Evolutionary conservation across 1,140 invertebrate species (phyloP), one percentile per base, ranked within the genome.

Genomic region (Platyscapa corneri): DNA sequence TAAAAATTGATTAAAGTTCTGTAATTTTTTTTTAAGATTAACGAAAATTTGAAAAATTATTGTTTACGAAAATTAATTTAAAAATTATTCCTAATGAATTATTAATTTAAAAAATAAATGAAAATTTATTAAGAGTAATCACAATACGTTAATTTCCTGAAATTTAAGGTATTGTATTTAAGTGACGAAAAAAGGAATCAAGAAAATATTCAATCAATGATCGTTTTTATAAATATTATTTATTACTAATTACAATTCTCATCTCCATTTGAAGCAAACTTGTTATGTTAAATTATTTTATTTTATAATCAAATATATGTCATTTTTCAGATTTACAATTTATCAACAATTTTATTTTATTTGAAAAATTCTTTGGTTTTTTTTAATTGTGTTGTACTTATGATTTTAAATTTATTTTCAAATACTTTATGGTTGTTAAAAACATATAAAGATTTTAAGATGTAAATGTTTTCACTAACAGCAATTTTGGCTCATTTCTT

Each of bases 401-500:
- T 30, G 42, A 30, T 32, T 7, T 80, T 81, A 3, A 67, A 70
- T 70, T n/a, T 27, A n/a, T 20, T 42, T 74, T 74, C 0, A 72
- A 37, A 37, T 74, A 46, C 23, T 76, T 46, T 0, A n/a, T 78
- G 27, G 20, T 30, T 76, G 34, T 67, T 65, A 85, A 86, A 82
- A 78, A 83, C 34, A 34, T 65, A 81, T n/a, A 86, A 82, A 82
- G 42, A 56, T 77, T 77, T 64, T 49, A 14, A 23, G 10, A 20
- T 60, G 5, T 60, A 27, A n/a, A n/a, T n/a, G n/a, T 60, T 23
- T 60, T 72, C 46, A 67, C 39, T 86, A 34, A 86, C 64, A 88
- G 72, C 81, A 87, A 64, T 87, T 91, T 89, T 89, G 88, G 87
- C 87, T 90, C 72, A 92, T 90, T 91, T 94, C 93, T 88, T 93